Percentiles rank a stretch among this genome's conserved stretches.
phyloP scores from a whole-genome alignment of 2,113 vertebrate species.

The Sterrhoptilus dennistouni region DNA sequence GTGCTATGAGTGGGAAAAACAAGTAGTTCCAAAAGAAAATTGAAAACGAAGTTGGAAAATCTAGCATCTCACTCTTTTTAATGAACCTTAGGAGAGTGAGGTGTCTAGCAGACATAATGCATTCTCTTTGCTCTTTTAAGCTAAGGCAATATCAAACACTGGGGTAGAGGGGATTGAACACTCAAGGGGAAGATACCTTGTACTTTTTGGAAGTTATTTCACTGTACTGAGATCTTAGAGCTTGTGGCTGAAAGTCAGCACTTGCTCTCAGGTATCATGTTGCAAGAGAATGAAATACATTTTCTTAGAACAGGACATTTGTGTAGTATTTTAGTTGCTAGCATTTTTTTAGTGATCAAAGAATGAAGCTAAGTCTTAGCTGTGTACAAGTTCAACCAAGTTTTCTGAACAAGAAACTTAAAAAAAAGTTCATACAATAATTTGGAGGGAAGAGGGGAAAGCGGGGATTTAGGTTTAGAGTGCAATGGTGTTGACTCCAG shows the following conservation, averaged over 20 bases:
- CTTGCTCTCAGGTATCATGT: not conserved
- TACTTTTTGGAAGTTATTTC: not conserved
- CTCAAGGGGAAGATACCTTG: not conserved
- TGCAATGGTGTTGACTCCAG: not conserved
- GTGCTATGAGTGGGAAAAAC: not conserved
- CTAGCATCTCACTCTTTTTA: not conserved
- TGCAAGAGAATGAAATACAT: not conserved
- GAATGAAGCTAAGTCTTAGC: not conserved
- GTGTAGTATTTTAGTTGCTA: not conserved
- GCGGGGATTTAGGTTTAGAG: not conserved
- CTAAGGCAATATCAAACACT: not conserved
- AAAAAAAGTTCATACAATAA: not conserved
- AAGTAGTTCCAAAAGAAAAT: not conserved
- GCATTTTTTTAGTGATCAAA: not conserved
- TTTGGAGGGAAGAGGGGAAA: not conserved
- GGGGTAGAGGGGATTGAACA: not conserved
- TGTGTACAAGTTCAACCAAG: not conserved
- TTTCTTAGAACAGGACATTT: not conserved
- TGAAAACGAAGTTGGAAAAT: not conserved
- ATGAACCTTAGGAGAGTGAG: not conserved
- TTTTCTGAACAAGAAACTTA: not conserved
- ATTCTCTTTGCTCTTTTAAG: slow-evolving; percentile 13
- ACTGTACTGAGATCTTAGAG: not conserved
- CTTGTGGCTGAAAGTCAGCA: not conserved
- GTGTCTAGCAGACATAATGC: not conserved